Conservation (phyloP, 2,113 vertebrate species). For the Macroglossus sobrinus region DNA sequence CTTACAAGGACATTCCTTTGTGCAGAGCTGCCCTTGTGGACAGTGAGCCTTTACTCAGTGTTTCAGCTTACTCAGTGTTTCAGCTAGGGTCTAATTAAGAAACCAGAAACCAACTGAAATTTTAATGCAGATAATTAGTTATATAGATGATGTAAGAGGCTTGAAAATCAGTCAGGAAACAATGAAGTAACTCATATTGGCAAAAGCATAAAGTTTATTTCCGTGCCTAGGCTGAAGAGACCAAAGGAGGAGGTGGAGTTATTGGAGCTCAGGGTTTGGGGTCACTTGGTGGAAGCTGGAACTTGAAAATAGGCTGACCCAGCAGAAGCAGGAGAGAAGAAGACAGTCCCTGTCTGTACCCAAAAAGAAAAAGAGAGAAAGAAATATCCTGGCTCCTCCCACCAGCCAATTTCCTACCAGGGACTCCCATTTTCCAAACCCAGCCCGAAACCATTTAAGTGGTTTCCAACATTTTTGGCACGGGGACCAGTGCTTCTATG, state of each 20-base stretch:
- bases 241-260: not conserved
- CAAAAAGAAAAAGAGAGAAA: not conserved
- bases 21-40: not conserved
- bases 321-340: not conserved
- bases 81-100: not conserved
- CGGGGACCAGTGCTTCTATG: too few species aligned
- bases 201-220: not conserved
- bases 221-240: not conserved
- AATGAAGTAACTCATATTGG: not conserved
- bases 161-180: not conserved
- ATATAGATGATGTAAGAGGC: not conserved
- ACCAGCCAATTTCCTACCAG: not conserved
- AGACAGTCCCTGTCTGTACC: not conserved
- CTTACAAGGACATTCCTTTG: not conserved
- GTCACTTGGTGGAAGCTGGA: not conserved
- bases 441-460: not conserved
- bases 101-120: constrained; percentile 10
- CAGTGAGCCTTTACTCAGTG: not conserved
- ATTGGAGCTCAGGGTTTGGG: not conserved
- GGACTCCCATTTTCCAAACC: not conserved
- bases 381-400: not conserved
- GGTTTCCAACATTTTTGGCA: too few species aligned
- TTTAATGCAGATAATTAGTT: not conserved
- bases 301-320: not conserved
- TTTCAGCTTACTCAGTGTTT: not conserved